These are phyloP conservation scores for Ridgeia piscesae DNA, from an alignment of 1,140 invertebrate genomes.

Conservation along the genomic window DNA sequence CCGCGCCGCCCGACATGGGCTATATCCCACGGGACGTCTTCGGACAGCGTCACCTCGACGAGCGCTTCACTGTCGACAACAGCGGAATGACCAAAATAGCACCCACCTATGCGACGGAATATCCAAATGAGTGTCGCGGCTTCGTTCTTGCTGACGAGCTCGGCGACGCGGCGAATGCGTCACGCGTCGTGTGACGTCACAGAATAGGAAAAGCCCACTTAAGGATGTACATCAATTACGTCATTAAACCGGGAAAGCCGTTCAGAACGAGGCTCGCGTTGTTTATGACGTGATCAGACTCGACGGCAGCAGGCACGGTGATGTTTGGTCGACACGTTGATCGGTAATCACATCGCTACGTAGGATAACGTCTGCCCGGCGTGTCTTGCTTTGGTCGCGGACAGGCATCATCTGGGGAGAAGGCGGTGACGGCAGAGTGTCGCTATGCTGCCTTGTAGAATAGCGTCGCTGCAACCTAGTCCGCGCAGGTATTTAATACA, in stretches of 20 bases:
- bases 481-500: too few species aligned
- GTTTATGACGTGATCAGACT: constrained; percentile 7
- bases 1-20: too few species aligned
- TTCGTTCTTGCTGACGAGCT: too few species aligned
- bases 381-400: not conserved
- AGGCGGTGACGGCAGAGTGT: not conserved
- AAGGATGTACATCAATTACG: not conserved
- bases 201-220: not conserved
- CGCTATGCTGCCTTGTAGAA: too few species aligned
- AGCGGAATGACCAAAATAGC: not conserved
- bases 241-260: not conserved
- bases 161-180: not conserved
- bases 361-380: not conserved
- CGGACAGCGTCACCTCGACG: not conserved
- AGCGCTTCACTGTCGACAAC: not conserved
- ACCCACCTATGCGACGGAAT: not conserved
- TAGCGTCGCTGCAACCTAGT: too few species aligned
- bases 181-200: not conserved
- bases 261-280: not conserved
- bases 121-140: too few species aligned
- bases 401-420: not conserved
- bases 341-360: not conserved
- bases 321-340: not conserved
- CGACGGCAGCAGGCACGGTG: not conserved
- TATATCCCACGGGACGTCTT: not conserved